phyloP scores from a whole-genome alignment of 2,113 vertebrate species.

The Nesogale talazaci region DNA sequence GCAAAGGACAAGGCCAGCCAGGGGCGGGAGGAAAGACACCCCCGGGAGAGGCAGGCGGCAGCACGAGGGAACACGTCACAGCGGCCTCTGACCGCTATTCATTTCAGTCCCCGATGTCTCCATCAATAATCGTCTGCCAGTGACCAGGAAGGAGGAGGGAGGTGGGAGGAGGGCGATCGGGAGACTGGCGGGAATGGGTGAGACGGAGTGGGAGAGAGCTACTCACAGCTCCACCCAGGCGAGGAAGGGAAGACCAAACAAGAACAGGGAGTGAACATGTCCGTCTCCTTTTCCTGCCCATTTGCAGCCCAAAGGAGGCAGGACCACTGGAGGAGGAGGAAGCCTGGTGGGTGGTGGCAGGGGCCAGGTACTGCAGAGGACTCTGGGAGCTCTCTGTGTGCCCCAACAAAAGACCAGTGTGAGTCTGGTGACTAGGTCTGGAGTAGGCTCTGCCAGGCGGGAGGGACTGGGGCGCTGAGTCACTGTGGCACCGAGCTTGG shows the following conservation, averaged over 20 bases:
- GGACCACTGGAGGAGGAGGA: background rate
- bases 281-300: conserved; percentile 7
- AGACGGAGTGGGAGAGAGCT: background rate
- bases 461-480: background rate
- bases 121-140: conserved; percentile 75
- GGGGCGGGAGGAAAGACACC: conserved; percentile 68
- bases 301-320: background rate
- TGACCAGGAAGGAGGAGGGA: conserved; percentile 30
- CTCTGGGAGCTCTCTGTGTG: background rate
- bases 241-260: background rate
- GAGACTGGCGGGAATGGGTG: background rate
- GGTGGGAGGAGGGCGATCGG: background rate
- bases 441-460: background rate
- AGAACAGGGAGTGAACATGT: background rate
- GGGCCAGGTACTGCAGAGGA: background rate
- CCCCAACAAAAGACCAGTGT: background rate
- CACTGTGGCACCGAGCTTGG: background rate
- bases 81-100: conserved; percentile 77
- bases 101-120: conserved; percentile 75
- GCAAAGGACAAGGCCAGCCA: conserved; percentile 71
- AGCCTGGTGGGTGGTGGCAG: background rate
- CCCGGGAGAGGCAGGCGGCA: conserved; percentile 65
- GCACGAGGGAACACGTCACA: conserved; percentile 71
- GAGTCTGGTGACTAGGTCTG: background rate
- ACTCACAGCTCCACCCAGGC: background rate